These are phyloP conservation scores for Tichodroma muraria DNA, from an alignment of 2,113 vertebrate genomes.

Conservation along the genomic window DNA sequence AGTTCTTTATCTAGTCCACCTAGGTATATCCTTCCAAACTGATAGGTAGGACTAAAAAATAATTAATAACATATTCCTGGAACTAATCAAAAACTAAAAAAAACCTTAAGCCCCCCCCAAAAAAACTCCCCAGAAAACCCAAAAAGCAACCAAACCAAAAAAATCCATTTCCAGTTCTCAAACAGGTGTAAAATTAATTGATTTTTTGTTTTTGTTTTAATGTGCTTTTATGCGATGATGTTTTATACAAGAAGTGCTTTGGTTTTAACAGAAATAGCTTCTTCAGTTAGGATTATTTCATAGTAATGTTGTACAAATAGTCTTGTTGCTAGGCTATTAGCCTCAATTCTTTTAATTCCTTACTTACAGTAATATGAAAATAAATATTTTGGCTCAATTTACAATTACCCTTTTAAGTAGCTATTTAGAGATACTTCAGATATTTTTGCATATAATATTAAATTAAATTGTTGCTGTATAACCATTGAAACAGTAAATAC, in stretches of 20 bases:
- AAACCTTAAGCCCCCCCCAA: fast-evolving
- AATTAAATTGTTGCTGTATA: not conserved
- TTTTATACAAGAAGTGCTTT: not conserved
- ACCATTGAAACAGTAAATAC: not conserved
- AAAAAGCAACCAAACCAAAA: not conserved
- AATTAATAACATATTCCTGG: not conserved
- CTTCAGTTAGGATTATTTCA: not conserved
- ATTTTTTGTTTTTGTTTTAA: not conserved
- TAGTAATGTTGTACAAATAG: not conserved
- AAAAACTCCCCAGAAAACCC: not conserved
- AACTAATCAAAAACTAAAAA: not conserved
- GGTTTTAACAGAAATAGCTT: not conserved
- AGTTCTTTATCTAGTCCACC: not conserved
- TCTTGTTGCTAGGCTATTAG: not conserved
- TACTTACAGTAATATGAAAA: not conserved
- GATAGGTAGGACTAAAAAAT: not conserved
- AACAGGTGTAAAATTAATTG: not conserved
- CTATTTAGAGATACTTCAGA: not conserved
- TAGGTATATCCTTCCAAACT: not conserved
- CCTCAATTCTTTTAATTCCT: not conserved
- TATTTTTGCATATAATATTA: not conserved
- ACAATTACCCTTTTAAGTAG: not conserved
- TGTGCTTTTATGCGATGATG: not conserved
- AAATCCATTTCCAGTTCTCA: fast-evolving
- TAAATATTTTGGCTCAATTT: not conserved